Evolutionary conservation across 2,888 invertebrate genomes (phyloP).

Genomic region (Margaritifera margaritifera): DNA sequence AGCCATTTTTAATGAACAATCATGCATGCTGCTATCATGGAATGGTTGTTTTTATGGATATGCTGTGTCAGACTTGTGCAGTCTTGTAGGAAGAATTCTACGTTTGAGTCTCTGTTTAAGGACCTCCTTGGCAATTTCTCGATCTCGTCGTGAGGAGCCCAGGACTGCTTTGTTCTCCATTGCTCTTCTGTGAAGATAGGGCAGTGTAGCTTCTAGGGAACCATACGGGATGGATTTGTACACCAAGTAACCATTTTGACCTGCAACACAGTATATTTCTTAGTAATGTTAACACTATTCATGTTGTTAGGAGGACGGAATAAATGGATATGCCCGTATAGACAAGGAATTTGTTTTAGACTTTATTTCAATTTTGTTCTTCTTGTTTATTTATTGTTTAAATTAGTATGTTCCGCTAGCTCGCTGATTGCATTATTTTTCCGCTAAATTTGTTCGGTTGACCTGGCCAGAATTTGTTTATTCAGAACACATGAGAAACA

Average conservation of each 20-base stretch:
- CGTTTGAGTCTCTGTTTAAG: constrained; percentile 25
- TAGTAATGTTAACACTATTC: background rate
- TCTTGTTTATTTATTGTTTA: too few relatives aligned
- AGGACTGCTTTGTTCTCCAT: constrained; percentile 74
- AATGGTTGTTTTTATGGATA: background rate
- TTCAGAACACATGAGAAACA: too few relatives aligned
- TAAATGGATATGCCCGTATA: too few relatives aligned
- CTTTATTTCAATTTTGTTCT: too few relatives aligned
- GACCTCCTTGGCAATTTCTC: constrained; percentile 43
- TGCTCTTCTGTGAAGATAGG: constrained; percentile 73
- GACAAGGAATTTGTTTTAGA: too few relatives aligned
- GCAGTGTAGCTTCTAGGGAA: constrained; percentile 71
- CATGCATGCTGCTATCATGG: background rate
- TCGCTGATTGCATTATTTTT: too few relatives aligned
- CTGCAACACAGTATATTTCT: constrained; percentile 30
- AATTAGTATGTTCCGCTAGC: too few relatives aligned
- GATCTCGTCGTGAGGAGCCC: constrained; percentile 72
- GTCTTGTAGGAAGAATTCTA: background rate
- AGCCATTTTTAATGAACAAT: background rate
- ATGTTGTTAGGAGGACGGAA: too few relatives aligned
- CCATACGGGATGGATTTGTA: constrained; percentile 75
- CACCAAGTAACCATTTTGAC: constrained; percentile 67
- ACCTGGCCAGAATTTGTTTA: too few relatives aligned
- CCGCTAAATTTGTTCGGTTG: too few relatives aligned
- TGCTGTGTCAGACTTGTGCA: background rate